These are phyloP conservation scores for Drosophila melanosoma DNA, from an alignment of 2,888 invertebrate species.

Conservation along the genomic window DNA sequence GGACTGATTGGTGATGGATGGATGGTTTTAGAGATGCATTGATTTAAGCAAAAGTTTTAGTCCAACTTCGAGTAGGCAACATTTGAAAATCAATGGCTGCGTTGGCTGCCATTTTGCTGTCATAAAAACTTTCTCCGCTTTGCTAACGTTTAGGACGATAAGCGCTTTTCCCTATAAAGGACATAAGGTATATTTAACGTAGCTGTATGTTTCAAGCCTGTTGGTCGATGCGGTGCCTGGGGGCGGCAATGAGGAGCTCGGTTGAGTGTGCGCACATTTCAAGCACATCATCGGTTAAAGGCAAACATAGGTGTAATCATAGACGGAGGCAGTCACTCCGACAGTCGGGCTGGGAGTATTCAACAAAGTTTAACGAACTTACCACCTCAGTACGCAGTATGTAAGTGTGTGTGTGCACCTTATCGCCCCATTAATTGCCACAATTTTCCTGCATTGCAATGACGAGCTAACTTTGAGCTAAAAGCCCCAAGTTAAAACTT, in stretches of 20 bases:
- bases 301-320: conserved; percentile 36
- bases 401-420: conserved; percentile 32
- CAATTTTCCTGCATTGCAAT: conserved; percentile 27
- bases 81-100: conserved; percentile 41
- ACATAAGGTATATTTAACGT: conserved; percentile 63
- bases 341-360: conserved; percentile 41
- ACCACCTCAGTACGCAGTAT: conserved; percentile 16
- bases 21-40: conserved; percentile 35
- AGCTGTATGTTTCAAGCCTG: conserved; percentile 42
- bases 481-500: conserved; percentile 10
- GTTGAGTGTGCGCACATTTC: conserved; percentile 69
- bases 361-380: conserved; percentile 79
- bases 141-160: conserved; percentile 44
- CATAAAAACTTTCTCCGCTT: conserved; percentile 33
- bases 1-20: conserved; percentile 21
- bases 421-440: conserved; percentile 27
- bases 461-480: conserved; percentile 10
- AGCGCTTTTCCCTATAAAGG: conserved; percentile 54
- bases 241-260: not conserved
- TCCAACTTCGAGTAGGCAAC: conserved; percentile 21
- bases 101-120: conserved; percentile 17
- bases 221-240: not conserved
- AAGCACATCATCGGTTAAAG: conserved; percentile 61
- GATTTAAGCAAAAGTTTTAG: conserved; percentile 25
- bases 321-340: conserved; percentile 18